phyloP scores from a whole-genome alignment of 2,888 invertebrate genomes.

The Conops quadrifasciatus region DNA sequence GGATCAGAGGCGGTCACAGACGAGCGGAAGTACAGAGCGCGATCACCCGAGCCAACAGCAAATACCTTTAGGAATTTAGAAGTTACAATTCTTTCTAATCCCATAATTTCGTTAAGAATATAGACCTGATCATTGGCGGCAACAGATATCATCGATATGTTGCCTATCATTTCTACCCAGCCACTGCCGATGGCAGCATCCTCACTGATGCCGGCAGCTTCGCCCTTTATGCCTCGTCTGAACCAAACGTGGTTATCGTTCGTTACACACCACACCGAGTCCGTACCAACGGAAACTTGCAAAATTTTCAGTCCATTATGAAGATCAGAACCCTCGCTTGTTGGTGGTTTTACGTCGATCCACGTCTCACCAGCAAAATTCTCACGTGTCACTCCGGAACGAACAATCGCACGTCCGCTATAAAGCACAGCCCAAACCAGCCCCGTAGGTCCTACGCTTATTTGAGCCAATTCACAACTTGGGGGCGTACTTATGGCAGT shows the following conservation, averaged over 20 bases:
- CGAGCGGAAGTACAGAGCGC: constrained; percentile 80
- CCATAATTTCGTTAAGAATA: background rate
- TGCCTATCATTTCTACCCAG: constrained; percentile 91
- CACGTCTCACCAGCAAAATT: constrained; percentile 73
- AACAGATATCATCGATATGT: constrained; percentile 84
- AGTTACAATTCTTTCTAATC: background rate
- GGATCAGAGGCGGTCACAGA: constrained; percentile 79
- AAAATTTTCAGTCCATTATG: constrained; percentile 72
- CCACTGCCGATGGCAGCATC: constrained; percentile 81
- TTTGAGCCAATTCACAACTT: constrained; percentile 83
- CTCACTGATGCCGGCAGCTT: constrained; percentile 76
- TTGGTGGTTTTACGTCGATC: constrained; percentile 82
- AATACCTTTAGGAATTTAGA: constrained; percentile 65
- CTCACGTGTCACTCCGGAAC: constrained; percentile 85
- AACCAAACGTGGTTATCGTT: constrained; percentile 89
- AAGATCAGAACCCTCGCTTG: constrained; percentile 52
- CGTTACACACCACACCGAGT: constrained; percentile 80
- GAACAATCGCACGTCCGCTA: constrained; percentile 83
- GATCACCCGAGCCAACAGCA: constrained; percentile 84
- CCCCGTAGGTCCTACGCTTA: constrained; percentile 86
- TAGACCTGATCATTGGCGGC: constrained; percentile 84
- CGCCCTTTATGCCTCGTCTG: constrained; percentile 77
- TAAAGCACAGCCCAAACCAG: constrained; percentile 87
- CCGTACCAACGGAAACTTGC: constrained; percentile 83
- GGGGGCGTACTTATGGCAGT: constrained; percentile 78